Conservation (phyloP, 2,888 invertebrate genomes). For the Malachius bipustulatus region DNA sequence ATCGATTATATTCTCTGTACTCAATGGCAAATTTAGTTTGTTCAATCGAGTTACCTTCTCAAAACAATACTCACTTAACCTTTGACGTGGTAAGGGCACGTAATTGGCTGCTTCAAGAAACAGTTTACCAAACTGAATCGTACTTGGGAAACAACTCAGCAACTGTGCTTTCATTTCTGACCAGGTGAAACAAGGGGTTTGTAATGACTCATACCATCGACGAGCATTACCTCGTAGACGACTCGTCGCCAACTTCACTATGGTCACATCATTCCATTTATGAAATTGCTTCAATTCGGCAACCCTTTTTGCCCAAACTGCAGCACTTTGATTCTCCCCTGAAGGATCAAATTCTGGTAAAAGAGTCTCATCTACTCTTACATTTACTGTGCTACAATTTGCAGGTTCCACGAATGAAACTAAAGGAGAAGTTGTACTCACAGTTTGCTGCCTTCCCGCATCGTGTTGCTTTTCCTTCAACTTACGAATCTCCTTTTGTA, state of each 20-base stretch:
- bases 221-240: constrained; percentile 1
- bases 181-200: not conserved
- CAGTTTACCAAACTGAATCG: not conserved
- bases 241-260: not conserved
- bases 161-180: not conserved
- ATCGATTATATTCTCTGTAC: not conserved
- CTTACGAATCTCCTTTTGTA: no score
- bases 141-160: not conserved
- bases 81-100: not conserved
- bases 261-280: not conserved
- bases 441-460: no score
- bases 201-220: not conserved
- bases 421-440: no score
- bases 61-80: not conserved
- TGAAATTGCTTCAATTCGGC: not conserved
- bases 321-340: not conserved
- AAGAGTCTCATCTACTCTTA: not conserved
- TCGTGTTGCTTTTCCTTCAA: no score
- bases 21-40: not conserved
- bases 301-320: not conserved
- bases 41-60: not conserved
- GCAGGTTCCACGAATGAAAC: no score
- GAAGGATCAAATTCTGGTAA: not conserved
- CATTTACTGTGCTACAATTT: no score
- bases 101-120: not conserved